Percentiles rank a stretch among this genome's conserved stretches.
These are phyloP conservation scores for Seladonia tumulorum DNA, from an alignment of 2,888 invertebrate genomes.

Conservation along the genomic window DNA sequence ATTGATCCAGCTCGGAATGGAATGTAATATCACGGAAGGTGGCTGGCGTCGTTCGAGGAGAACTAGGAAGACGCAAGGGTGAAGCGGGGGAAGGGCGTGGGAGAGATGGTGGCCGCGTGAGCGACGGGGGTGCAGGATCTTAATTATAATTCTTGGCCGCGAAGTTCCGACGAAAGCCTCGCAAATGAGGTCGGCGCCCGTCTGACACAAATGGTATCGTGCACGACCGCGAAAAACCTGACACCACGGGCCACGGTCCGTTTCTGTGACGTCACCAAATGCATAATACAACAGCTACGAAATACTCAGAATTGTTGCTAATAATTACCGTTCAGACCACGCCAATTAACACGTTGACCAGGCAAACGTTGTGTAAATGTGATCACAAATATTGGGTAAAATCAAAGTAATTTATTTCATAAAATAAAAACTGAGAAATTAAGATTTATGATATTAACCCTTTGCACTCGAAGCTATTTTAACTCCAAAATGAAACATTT, in stretches of 20 bases:
- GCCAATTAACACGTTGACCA: neutral
- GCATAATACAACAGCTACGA: neutral
- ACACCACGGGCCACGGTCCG: slow-evolving; percentile 34
- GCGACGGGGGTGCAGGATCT: slow-evolving; percentile 76
- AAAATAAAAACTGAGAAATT: too few relatives aligned
- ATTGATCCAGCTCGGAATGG: slow-evolving; percentile 80
- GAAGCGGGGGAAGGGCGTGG: slow-evolving; percentile 14
- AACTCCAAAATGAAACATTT: too few relatives aligned
- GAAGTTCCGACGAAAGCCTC: slow-evolving; percentile 80
- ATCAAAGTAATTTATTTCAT: too few relatives aligned
- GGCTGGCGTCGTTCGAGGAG: slow-evolving; percentile 58
- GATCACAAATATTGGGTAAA: too few relatives aligned
- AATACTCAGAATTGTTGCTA: neutral
- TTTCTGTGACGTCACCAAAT: neutral
- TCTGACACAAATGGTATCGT: slow-evolving; percentile 78
- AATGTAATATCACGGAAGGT: slow-evolving; percentile 81
- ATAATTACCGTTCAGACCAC: neutral
- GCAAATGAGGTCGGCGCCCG: slow-evolving; percentile 81
- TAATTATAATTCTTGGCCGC: slow-evolving; percentile 83
- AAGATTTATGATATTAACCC: too few relatives aligned
- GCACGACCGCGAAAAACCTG: slow-evolving; percentile 62
- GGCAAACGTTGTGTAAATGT: too few relatives aligned
- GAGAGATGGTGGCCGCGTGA: slow-evolving; percentile 53
- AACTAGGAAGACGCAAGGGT: slow-evolving; percentile 34
- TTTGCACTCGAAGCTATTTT: too few relatives aligned